Conservation (phyloP, 2,888 invertebrate genomes). For the Digitonthophagus gazella region DNA sequence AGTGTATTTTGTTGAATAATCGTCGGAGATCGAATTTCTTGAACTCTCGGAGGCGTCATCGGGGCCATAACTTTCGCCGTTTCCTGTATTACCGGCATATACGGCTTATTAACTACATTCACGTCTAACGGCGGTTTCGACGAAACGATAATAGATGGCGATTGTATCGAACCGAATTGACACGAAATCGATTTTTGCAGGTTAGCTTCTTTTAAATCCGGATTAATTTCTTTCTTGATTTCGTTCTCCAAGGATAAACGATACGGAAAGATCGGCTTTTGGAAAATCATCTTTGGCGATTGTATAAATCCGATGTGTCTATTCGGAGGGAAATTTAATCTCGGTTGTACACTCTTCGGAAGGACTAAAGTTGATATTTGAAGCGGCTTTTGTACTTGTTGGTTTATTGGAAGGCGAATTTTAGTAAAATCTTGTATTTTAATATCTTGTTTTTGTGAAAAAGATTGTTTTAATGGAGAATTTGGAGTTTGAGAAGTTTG, state of each 20-base stretch:
- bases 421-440: conserved; percentile 17
- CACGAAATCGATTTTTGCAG: not conserved
- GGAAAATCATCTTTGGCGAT: not conserved
- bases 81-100: conserved; percentile 44
- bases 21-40: conserved; percentile 24
- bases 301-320: conserved; percentile 7
- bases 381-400: conserved; percentile 57
- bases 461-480: not conserved
- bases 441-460: conserved; percentile 19
- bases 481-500: not conserved
- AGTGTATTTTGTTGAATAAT: conserved; percentile 27
- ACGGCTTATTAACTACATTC: conserved; percentile 30
- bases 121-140: conserved; percentile 23
- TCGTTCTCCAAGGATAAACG: not conserved
- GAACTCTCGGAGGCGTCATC: not conserved
- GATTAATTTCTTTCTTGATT: not conserved
- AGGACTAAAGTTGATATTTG: conserved; percentile 53
- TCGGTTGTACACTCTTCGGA: conserved; percentile 44
- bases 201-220: not conserved
- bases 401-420: conserved; percentile 56
- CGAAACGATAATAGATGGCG: conserved; percentile 29
- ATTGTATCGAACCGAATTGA: conserved; percentile 2
- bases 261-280: not conserved
- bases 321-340: not conserved
- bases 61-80: conserved; percentile 37